Conservation (phyloP, 2,113 vertebrate species). For the Sigmodon hispidus region DNA sequence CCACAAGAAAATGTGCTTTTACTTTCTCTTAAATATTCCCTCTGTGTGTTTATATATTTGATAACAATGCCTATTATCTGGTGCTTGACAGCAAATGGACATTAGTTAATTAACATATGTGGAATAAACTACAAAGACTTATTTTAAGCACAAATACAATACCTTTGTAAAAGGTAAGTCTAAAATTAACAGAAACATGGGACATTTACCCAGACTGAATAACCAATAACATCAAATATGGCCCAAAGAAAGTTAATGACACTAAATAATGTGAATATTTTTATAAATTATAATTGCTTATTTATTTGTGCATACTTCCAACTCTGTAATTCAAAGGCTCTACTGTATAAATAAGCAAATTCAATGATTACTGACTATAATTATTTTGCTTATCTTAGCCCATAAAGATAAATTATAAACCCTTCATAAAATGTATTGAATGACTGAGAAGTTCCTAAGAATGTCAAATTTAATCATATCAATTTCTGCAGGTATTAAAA, state of each 20-base stretch:
- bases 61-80: not conserved
- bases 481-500: not conserved
- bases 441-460: not conserved
- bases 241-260: not conserved
- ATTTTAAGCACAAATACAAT: conserved; percentile 3
- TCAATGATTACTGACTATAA: not conserved
- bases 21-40: not conserved
- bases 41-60: not conserved
- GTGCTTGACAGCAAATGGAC: not conserved
- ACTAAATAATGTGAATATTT: not conserved
- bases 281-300: not conserved
- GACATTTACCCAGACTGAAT: not conserved
- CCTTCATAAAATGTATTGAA: not conserved
- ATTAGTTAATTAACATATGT: not conserved
- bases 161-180: not conserved
- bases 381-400: not conserved
- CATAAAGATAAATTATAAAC: not conserved
- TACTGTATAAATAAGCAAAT: not conserved
- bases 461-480: not conserved
- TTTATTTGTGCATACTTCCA: not conserved
- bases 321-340: not conserved
- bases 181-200: not conserved
- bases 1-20: not conserved
- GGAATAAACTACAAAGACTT: not conserved
- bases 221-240: not conserved